phyloP scores from a whole-genome alignment of 1,140 invertebrate genomes.

The Hirudo medicinalis region DNA sequence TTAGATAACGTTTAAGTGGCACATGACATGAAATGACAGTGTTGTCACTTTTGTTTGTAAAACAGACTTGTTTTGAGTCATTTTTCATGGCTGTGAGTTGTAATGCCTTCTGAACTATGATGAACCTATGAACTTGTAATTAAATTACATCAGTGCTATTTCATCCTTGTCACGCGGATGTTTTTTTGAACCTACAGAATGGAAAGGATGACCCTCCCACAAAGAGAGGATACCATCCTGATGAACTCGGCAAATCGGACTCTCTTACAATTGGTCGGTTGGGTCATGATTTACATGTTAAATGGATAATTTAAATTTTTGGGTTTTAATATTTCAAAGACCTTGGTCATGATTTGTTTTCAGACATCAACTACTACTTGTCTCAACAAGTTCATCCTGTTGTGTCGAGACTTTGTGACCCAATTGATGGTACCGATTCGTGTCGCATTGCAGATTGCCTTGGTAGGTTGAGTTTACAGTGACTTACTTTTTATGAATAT shows the following conservation, averaged over 20 bases:
- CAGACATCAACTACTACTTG: slow-evolving; percentile 44
- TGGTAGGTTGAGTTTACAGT: slow-evolving; percentile 43
- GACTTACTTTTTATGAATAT: no score
- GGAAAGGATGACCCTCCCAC: slow-evolving; percentile 54
- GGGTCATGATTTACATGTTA: background rate
- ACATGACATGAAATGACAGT: no score
- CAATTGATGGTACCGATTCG: slow-evolving; percentile 82
- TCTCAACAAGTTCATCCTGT: slow-evolving; percentile 70
- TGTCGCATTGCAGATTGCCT: slow-evolving; percentile 75
- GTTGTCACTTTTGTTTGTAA: no score
- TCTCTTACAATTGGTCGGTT: slow-evolving; percentile 44
- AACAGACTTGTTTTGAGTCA: no score
- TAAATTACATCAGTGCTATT: no score
- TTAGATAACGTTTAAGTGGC: no score
- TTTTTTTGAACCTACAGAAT: slow-evolving; percentile 32
- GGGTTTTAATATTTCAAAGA: no score
- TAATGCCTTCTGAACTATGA: no score
- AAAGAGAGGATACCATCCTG: slow-evolving; percentile 86
- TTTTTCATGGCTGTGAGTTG: no score
- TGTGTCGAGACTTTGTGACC: slow-evolving; percentile 79
- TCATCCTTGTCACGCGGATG: no score
- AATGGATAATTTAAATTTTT: no score
- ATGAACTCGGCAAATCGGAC: slow-evolving; percentile 62
- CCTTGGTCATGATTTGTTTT: slow-evolving; percentile 16
- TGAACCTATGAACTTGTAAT: no score